phyloP scores from a whole-genome alignment of 2,888 invertebrate species.

The Lithophane leautieri region DNA sequence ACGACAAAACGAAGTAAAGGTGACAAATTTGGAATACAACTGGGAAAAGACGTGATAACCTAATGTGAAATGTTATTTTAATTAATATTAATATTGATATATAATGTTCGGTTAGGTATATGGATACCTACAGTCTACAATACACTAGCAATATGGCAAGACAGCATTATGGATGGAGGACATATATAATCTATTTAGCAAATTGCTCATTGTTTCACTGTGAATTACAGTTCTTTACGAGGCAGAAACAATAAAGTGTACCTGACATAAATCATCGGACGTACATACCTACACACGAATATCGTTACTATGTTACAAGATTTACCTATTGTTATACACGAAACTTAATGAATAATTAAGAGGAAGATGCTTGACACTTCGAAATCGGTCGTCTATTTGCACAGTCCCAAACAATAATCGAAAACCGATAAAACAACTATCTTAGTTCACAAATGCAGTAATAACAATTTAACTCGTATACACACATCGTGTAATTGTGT shows the following conservation, averaged over 20 bases:
- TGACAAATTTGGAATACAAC: constrained; percentile 54
- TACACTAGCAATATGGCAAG: constrained; percentile 89
- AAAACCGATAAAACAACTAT: constrained; percentile 76
- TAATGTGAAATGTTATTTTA: constrained; percentile 61
- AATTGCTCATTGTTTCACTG: constrained; percentile 89
- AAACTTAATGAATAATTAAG: constrained; percentile 78
- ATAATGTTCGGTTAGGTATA: constrained; percentile 75
- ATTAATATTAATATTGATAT: constrained; percentile 70
- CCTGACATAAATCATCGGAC: constrained; percentile 86
- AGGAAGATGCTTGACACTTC: constrained; percentile 70
- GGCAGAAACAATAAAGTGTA: constrained; percentile 88
- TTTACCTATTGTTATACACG: constrained; percentile 81
- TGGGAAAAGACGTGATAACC: constrained; percentile 48
- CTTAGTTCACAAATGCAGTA: constrained; percentile 72
- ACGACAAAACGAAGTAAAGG: constrained; percentile 52
- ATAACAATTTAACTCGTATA: constrained; percentile 88
- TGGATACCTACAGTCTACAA: constrained; percentile 84
- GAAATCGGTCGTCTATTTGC: constrained; percentile 75
- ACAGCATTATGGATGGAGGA: constrained; percentile 89
- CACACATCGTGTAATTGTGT: constrained; percentile 76
- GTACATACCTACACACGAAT: constrained; percentile 80
- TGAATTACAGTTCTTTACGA: constrained; percentile 88
- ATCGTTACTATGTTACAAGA: constrained; percentile 82
- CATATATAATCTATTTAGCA: constrained; percentile 89
- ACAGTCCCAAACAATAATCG: constrained; percentile 79